A percentile compares a stretch with the other conserved stretches of the same genome.
Conservation (phyloP, 2,113 vertebrate species). For the Grammomys dolichurus region DNA sequence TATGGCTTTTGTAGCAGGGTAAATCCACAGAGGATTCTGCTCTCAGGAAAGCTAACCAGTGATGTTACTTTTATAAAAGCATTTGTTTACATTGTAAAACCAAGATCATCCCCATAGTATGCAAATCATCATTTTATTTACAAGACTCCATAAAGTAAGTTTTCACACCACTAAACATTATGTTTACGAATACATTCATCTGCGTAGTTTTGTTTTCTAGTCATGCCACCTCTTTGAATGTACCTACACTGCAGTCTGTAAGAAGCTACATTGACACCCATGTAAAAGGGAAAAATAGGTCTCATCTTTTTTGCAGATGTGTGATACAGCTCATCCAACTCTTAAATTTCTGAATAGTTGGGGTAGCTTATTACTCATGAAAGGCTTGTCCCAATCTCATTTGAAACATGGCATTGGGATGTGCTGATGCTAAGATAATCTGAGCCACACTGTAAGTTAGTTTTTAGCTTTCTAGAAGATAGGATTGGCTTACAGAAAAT, state of each 20-base stretch:
- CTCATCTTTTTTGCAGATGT: not conserved
- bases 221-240: not conserved
- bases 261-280: not conserved
- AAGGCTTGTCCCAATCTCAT: not conserved
- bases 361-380: not conserved
- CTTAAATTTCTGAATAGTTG: not conserved
- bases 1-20: not conserved
- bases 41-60: slow-evolving; percentile 16
- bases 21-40: not conserved
- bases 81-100: not conserved
- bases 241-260: not conserved
- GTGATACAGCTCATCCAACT: not conserved
- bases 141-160: slow-evolving; percentile 42
- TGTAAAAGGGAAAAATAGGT: not conserved
- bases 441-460: not conserved
- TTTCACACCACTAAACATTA: slow-evolving; percentile 52
- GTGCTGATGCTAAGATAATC: not conserved
- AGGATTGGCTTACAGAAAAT: not conserved
- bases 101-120: slow-evolving; percentile 3
- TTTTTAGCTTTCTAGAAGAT: not conserved
- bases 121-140: slow-evolving; percentile 68
- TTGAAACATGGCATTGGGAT: not conserved
- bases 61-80: slow-evolving; percentile 40
- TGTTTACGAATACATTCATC: not conserved
- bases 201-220: not conserved